Conservation (phyloP, 37 sponge, comb jelly and placozoan genomes). For the Haliclona indistincta region DNA sequence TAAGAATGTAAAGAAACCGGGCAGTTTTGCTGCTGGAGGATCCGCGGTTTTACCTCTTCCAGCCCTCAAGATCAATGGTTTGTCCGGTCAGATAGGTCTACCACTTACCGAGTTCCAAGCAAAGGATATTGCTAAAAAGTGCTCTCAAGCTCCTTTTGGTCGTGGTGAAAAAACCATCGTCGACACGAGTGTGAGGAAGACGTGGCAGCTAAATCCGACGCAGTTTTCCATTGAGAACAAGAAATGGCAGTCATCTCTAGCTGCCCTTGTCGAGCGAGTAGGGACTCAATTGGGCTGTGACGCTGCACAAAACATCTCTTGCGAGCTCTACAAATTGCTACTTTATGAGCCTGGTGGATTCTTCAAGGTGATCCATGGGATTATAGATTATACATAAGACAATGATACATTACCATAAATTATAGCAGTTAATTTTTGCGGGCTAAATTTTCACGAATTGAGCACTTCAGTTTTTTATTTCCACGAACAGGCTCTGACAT, state of each 20-base stretch:
- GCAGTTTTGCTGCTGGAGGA: slow-evolving; percentile 24
- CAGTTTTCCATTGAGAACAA: slow-evolving; percentile 14
- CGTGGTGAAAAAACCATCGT: slow-evolving; percentile 27
- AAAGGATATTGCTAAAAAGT: not conserved
- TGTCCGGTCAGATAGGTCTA: slow-evolving; percentile 2
- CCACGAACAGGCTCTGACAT: too few relatives aligned
- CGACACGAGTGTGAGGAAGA: too few relatives aligned
- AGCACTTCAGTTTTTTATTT: too few relatives aligned
- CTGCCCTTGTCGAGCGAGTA: not conserved
- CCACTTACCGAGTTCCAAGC: not conserved
- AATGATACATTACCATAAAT: too few relatives aligned
- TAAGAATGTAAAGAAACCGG: slow-evolving; percentile 30
- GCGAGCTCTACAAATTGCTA: slow-evolving; percentile 32
- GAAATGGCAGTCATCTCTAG: slow-evolving; percentile 1
- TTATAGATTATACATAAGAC: not conserved
- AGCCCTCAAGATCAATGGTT: not conserved
- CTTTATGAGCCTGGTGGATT: slow-evolving; percentile 31
- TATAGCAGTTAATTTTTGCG: not conserved
- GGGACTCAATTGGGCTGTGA: slow-evolving; percentile 22
- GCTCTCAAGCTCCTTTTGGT: slow-evolving; percentile 16
- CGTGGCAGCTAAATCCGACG: too few relatives aligned
- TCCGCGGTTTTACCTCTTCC: not conserved
- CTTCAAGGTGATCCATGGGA: too few relatives aligned
- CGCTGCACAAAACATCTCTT: not conserved
- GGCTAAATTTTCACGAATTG: not conserved